Evolutionary conservation across 2,113 vertebrate species (phyloP), one percentile per base, ranked within the genome.

Genomic region (Gadus chalcogrammus): DNA sequence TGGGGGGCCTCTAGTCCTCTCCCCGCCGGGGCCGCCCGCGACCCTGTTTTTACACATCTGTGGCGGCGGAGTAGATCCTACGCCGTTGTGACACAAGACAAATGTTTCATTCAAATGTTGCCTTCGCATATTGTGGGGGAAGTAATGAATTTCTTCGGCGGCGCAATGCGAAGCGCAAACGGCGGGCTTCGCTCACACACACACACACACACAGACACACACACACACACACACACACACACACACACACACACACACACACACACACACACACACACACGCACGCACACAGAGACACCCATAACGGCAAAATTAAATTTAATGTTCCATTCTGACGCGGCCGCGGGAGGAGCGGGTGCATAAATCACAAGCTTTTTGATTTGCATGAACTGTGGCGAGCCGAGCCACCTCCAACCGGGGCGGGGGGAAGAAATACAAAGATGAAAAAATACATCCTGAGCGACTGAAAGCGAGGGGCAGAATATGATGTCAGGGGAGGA

Each of bases 81-180:
- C 90, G 82, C 88, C 78, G 87, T 93, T 94, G 91, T 96, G 96
- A 97, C 95, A 98, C 88, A 90, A 97, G 96, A 98, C 95, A 96
- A 96, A 98, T 97, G 97, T 95, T 96, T 98, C 95, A 96, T 97
- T 98, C 94, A 96, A 95, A 98, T 95, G 93, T 93, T 94, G 91
- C 95, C 94, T 96, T 95, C 93, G 93, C 94, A 96, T 96, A 96
- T 96, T 94, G 92, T 88, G 94, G 90, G 93, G 94, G 92, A 90
- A 84, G 93, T 97, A 95, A 98, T 98, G 97, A 98, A 97, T 97
- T 95, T 89, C 85, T 85, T 90, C 88, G 89, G 90, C 84, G 88
- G 91, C 91, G 31, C 31, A 35, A 35, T 48, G 42, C 42, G 42
- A 35, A 35, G 31, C 31, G 31, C 31, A 35, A 35, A 35, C 31